Percentiles rank a stretch among this genome's conserved stretches.
Evolutionary conservation across 1,140 invertebrate genomes (phyloP).

Genomic region (Drosophila ohnishii): DNA sequence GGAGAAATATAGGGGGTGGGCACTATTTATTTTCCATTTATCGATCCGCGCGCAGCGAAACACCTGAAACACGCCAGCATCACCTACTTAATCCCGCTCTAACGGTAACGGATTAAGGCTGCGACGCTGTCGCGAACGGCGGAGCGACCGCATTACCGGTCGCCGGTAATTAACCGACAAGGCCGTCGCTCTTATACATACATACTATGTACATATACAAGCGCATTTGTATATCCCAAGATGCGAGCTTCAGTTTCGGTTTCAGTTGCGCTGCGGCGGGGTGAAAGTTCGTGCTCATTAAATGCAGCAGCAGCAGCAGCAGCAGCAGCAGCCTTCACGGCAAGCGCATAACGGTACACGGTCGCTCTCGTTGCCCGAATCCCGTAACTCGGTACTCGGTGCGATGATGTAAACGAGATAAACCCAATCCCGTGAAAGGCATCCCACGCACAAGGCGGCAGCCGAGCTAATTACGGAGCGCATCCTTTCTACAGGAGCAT

Average conservation of each 20-base stretch:
- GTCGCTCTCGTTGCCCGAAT: conserved; percentile 8
- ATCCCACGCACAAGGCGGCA: not conserved
- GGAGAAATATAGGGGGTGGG: not conserved
- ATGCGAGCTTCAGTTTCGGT: conserved; percentile 16
- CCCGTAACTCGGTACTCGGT: not conserved
- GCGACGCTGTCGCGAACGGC: conserved; percentile 38
- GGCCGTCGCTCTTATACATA: conserved; percentile 28
- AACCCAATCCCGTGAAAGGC: not conserved
- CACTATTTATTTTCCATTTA: conserved; percentile 29
- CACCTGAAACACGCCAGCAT: conserved; percentile 27
- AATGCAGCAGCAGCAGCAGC: conserved; percentile 20
- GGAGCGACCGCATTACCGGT: conserved; percentile 40
- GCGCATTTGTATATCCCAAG: conserved; percentile 2
- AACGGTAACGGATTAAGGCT: conserved; percentile 48
- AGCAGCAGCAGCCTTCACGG: conserved; percentile 8
- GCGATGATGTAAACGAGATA: conserved; percentile 22
- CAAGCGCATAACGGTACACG: conserved; percentile 16
- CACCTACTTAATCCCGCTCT: conserved; percentile 40
- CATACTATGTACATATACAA: conserved; percentile 3
- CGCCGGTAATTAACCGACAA: conserved; percentile 52
- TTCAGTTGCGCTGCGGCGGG: conserved; percentile 31
- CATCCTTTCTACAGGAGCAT: not conserved
- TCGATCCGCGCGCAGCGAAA: conserved; percentile 22
- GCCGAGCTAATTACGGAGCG: conserved; percentile 4
- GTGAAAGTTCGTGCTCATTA: conserved; percentile 50